Base-by-base conservation (phyloP, 2,888 invertebrate genomes). In the Diabrotica balteata region DNA sequence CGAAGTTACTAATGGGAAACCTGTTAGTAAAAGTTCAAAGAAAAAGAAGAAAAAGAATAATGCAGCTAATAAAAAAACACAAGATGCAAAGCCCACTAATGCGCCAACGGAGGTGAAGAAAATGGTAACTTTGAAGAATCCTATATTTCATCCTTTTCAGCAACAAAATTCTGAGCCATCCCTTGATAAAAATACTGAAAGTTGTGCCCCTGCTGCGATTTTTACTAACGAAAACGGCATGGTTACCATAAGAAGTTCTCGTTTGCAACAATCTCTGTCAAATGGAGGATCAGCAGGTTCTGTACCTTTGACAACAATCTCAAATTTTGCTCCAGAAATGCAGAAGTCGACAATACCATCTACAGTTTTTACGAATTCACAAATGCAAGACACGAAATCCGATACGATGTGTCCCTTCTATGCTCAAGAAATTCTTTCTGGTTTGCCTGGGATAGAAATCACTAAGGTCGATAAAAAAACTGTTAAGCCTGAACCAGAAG, bases 181-280 rank as follows among this genome's bases (percentile, higher is more conserved):
- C 10, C n/a, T 72, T 10, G 71, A 72, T 17, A 66, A 62, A 32
- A 66, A 85, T 60, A 75, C 84, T 7, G 79, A 83, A 0, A 82
- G 72, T 77, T 84, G 83, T 76, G 88, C 88, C 65, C 90, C 89
- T 60, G 89, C 90, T 4, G 88, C 90, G 5, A 90, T 90, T 71
- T 90, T 90, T 75, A 90, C 89, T 75, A 89, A 89, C 72, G 90
- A 90, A 70, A 90, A 90, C 77, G 93, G 93, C 8, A 94, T 94
- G 93, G 94, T 93, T 68, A 94, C 94, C 0, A 94, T 94, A 59
- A 85, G 94, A 9, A 93, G 93, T 82, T 93, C 93, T 0, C 80
- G 90, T 0, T 86, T 91, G 82, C 80, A 80, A 57, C 80, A 80
- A 47, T 78, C 78, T 60, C 62, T 80, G 17, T 71, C 74, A 17